Conservation (phyloP, 2,113 vertebrate genomes). For the Malurus melanocephalus region DNA sequence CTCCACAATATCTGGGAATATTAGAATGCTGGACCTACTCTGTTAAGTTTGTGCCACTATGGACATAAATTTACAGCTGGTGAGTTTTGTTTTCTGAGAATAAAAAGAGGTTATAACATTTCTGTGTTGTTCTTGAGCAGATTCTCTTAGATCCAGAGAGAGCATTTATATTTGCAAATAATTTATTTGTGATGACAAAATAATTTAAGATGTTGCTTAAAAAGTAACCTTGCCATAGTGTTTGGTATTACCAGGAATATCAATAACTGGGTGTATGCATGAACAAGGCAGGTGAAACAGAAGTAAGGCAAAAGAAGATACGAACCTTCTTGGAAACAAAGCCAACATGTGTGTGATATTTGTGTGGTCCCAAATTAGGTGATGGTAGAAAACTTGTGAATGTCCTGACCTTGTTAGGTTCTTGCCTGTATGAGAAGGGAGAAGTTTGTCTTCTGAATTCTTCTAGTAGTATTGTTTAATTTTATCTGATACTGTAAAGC, state of each 20-base stretch:
- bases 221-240: background rate
- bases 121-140: background rate
- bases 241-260: background rate
- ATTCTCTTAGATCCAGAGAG: background rate
- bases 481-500: background rate
- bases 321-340: background rate
- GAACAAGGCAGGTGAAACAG: background rate
- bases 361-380: background rate
- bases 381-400: background rate
- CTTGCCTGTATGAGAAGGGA: background rate
- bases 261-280: background rate
- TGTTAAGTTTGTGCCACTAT: background rate
- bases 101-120: background rate
- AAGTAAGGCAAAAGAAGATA: background rate
- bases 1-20: background rate
- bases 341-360: background rate
- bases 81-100: background rate
- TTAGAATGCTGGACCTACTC: background rate
- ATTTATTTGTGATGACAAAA: background rate
- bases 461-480: background rate
- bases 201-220: background rate
- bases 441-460: background rate
- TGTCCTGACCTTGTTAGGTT: background rate
- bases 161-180: background rate
- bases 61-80: background rate